Percentiles rank a stretch among this genome's conserved stretches.
Evolutionary conservation across 1,140 invertebrate genomes (phyloP).

Genomic region (Charaxes varanes): DNA sequence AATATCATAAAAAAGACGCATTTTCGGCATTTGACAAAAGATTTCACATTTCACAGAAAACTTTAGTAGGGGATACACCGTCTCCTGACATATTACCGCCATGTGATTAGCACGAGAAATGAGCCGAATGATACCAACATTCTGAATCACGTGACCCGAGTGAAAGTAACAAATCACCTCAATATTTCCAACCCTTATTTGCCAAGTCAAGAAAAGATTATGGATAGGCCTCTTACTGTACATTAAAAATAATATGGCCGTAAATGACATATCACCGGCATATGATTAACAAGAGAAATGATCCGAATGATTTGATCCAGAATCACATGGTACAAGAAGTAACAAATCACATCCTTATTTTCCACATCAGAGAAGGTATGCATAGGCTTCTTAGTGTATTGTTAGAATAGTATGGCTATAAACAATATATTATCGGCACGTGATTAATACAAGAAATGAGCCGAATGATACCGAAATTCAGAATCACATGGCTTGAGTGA

Average conservation of each 20-base stretch:
- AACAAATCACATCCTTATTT: too few relatives aligned
- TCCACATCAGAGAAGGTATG: too few relatives aligned
- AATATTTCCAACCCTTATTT: constrained; percentile 8
- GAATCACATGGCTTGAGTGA: constrained; percentile 7
- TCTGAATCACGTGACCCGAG: constrained; percentile 6
- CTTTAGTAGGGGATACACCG: constrained; percentile 1
- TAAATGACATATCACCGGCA: too few relatives aligned
- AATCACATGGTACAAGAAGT: too few relatives aligned
- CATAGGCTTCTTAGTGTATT: too few relatives aligned
- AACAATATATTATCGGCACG: constrained; percentile 11
- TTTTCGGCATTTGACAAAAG: background rate
- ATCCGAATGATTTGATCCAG: too few relatives aligned
- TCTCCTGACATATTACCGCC: constrained; percentile 10
- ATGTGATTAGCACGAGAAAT: constrained; percentile 14
- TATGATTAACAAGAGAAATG: too few relatives aligned
- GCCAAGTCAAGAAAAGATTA: constrained; percentile 2
- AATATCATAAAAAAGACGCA: too few relatives aligned
- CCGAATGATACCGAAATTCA: constrained; percentile 9
- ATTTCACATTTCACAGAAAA: background rate
- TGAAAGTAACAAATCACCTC: constrained; percentile 15
- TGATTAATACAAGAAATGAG: constrained; percentile 15
- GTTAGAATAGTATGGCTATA: too few relatives aligned
- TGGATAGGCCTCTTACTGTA: too few relatives aligned
- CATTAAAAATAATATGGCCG: too few relatives aligned
- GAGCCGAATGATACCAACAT: constrained; percentile 10